These are phyloP conservation scores for Papilio demoleus DNA, from an alignment of 2,888 invertebrate genomes.

Conservation along the genomic window DNA sequence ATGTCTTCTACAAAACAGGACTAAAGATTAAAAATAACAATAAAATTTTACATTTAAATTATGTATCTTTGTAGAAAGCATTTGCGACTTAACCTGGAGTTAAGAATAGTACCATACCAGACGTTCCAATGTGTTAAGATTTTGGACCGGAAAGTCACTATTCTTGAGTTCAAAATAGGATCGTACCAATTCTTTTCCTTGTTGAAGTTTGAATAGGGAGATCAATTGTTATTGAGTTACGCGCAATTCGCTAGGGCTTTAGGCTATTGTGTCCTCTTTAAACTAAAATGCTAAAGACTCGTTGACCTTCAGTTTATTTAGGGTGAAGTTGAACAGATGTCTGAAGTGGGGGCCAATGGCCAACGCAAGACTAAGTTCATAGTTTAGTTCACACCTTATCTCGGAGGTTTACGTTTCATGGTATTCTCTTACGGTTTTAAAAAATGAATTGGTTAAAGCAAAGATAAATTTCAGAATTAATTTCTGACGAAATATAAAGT, in stretches of 20 bases:
- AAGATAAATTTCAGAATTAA: too few species aligned
- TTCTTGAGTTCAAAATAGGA: conserved; percentile 29
- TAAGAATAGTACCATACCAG: neutral
- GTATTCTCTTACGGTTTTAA: too few species aligned
- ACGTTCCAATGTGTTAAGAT: conserved; percentile 5
- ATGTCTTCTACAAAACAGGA: too few species aligned
- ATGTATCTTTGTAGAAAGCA: too few species aligned
- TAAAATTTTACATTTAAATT: neutral
- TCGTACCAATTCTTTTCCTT: conserved; percentile 28
- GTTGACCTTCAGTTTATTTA: conserved; percentile 28
- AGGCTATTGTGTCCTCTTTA: conserved; percentile 24
- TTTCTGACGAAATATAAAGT: too few species aligned
- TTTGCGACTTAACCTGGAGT: too few species aligned
- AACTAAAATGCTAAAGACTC: conserved; percentile 17
- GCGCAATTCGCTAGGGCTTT: conserved; percentile 31
- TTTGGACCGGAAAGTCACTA: conserved; percentile 11
- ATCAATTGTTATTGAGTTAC: conserved; percentile 12
- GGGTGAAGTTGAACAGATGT: conserved; percentile 29
- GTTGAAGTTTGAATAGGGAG: conserved; percentile 26
- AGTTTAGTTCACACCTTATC: neutral
- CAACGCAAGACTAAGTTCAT: too few species aligned
- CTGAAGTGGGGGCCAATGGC: neutral
- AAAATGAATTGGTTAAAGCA: too few species aligned
- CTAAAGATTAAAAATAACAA: too few species aligned
- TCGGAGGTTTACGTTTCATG: too few species aligned